phyloP scores from a whole-genome alignment of 2,888 invertebrate species.

The Callyntrura sp. region DNA sequence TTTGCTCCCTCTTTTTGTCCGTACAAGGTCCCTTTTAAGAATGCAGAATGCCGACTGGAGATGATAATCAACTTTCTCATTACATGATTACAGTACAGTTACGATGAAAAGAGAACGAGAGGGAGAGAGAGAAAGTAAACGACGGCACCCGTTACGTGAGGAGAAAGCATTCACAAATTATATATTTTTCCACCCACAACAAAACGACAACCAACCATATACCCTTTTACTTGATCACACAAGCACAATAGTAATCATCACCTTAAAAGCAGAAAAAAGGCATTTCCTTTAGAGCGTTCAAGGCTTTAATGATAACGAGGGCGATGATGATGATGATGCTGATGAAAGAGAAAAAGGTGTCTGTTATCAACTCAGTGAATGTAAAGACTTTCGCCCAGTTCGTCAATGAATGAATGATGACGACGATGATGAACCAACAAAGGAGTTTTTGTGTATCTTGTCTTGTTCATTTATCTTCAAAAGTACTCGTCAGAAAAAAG shows the following conservation, averaged over 20 bases:
- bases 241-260: conserved; percentile 33
- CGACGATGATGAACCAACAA: conserved; percentile 51
- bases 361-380: conserved; percentile 24
- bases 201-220: not conserved
- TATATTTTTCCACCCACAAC: conserved; percentile 25
- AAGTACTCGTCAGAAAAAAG: conserved; percentile 18
- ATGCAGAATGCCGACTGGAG: not conserved
- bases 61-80: conserved; percentile 28
- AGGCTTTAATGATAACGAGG: too few species aligned
- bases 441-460: conserved; percentile 26
- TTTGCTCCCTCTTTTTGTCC: not conserved
- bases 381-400: conserved; percentile 39
- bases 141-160: conserved; percentile 12
- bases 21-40: not conserved
- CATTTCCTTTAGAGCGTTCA: not conserved
- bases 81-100: conserved; percentile 50
- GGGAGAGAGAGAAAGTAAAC: not conserved
- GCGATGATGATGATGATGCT: not conserved
- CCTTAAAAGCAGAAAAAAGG: conserved; percentile 22
- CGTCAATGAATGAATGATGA: not conserved
- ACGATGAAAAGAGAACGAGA: too few species aligned
- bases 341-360: not conserved
- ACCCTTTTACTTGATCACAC: too few species aligned
- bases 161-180: conserved; percentile 23
- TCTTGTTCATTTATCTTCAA: conserved; percentile 4